These are phyloP conservation scores for Pocillopora grandis DNA, from an alignment of 92 coral and sea anemone genomes.

Conservation along the genomic window DNA sequence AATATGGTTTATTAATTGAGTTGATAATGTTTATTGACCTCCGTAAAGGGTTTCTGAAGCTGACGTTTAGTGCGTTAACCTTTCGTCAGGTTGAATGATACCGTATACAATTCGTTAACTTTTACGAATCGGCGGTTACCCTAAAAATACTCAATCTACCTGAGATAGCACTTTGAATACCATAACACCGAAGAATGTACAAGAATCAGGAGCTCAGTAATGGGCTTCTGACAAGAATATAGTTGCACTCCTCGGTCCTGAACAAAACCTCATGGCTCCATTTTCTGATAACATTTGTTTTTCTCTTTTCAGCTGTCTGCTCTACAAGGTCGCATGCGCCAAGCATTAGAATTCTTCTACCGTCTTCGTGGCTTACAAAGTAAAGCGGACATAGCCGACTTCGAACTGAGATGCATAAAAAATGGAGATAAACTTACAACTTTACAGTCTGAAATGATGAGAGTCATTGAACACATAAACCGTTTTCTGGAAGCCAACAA, in stretches of 20 bases:
- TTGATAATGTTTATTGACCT: too few species aligned
- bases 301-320: constrained; percentile 63
- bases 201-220: too few species aligned
- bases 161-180: too few species aligned
- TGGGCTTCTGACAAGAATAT: too few species aligned
- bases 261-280: neutral
- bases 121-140: too few species aligned
- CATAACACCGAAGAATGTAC: too few species aligned
- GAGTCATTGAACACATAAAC: constrained; percentile 81
- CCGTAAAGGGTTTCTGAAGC: too few species aligned
- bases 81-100: too few species aligned
- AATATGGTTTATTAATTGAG: too few species aligned
- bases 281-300: neutral
- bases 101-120: too few species aligned
- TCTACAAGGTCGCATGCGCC: constrained; percentile 93
- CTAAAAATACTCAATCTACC: neutral
- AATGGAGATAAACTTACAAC: constrained; percentile 83
- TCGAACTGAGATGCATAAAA: constrained; percentile 71
- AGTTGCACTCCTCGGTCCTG: too few species aligned
- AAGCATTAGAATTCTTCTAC: constrained; percentile 86
- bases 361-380: constrained; percentile 84
- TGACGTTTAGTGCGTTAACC: too few species aligned
- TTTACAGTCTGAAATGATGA: constrained; percentile 83
- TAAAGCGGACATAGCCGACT: constrained; percentile 84
- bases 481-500: constrained; percentile 90